A percentile compares a stretch with the other conserved stretches of the same genome.
Conservation (phyloP, 2,113 vertebrate species). For the Chunga burmeisteri region DNA sequence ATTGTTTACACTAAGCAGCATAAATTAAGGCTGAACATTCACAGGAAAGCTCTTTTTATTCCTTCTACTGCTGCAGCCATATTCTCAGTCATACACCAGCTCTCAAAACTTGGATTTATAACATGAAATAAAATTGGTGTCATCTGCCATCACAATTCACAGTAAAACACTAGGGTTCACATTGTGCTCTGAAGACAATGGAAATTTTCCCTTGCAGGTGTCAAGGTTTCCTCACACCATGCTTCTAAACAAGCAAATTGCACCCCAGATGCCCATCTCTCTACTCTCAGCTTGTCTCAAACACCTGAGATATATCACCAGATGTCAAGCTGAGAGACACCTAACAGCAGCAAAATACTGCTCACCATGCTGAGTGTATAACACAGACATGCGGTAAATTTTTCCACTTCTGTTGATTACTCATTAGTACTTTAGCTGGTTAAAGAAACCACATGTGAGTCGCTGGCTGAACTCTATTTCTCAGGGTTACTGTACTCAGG, state of each 20-base stretch:
- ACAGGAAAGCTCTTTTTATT: neutral
- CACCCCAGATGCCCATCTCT: slow-evolving; percentile 11
- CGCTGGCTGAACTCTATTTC: neutral
- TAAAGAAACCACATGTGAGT: neutral
- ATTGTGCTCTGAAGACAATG: neutral
- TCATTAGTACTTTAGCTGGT: neutral
- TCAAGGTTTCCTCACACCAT: neutral
- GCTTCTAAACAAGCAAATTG: neutral
- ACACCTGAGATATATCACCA: neutral
- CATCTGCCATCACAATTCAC: neutral
- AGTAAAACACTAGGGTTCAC: neutral
- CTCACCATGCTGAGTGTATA: neutral
- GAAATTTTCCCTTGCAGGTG: slow-evolving; percentile 19
- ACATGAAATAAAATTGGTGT: neutral
- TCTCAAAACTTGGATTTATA: slow-evolving; percentile 5
- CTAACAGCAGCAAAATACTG: neutral
- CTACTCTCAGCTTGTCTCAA: neutral
- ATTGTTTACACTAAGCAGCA: neutral
- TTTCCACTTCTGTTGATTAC: neutral
- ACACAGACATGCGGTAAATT: neutral
- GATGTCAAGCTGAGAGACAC: slow-evolving; percentile 1
- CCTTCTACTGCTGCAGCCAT: neutral
- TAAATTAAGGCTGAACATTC: neutral
- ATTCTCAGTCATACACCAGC: neutral
- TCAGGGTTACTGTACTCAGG: neutral